Base-by-base conservation (phyloP, 23 tunicate genomes). In the Oikopleura vanhoeffeni region DNA sequence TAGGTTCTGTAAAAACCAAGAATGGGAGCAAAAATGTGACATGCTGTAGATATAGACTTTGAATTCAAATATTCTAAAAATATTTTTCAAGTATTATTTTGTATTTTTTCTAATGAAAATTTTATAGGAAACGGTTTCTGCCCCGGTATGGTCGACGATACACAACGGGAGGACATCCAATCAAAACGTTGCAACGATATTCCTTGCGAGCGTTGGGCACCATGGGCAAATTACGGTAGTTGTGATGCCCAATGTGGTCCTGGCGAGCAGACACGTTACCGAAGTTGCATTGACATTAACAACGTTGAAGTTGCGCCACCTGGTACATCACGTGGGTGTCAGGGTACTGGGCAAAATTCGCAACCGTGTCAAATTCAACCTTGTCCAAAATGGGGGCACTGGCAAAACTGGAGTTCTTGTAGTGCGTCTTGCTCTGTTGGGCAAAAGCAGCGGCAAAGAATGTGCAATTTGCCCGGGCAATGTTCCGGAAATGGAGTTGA, bases 61-160 rank as follows among this genome's bases (percentile, higher is more conserved):
- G n/a, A n/a, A n/a, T n/a, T n/a, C n/a, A n/a, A n/a, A n/a, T n/a
- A n/a, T n/a, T n/a, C n/a, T n/a, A n/a, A n/a, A n/a, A n/a, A n/a
- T n/a, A n/a, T n/a, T n/a, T n/a, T n/a, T n/a, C n/a, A n/a, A n/a
- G n/a, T n/a, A n/a, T n/a, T n/a, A n/a, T n/a, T n/a, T n/a, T n/a
- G n/a, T n/a, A n/a, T n/a, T n/a, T n/a, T n/a, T n/a, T n/a, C n/a
- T n/a, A n/a, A n/a, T n/a, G n/a, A n/a, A n/a, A n/a, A n/a, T n/a
- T n/a, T n/a, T n/a, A n/a, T n/a, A n/a, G 79, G 79, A 71, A 71
- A 71, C 32, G 79, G 79, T 13, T 71, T 71, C 79, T 71, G 79
- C 32, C 79, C 79, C 34, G 79, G 79, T 13, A 71, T 71, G 79
- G 79, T 71, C 38, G 79, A 71, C 38, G 79, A 71, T 71, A 18